A percentile compares a stretch with the other conserved stretches of the same genome.
phyloP scores from a whole-genome alignment of 2,888 invertebrate species.

The Eupithecia centaureata region DNA sequence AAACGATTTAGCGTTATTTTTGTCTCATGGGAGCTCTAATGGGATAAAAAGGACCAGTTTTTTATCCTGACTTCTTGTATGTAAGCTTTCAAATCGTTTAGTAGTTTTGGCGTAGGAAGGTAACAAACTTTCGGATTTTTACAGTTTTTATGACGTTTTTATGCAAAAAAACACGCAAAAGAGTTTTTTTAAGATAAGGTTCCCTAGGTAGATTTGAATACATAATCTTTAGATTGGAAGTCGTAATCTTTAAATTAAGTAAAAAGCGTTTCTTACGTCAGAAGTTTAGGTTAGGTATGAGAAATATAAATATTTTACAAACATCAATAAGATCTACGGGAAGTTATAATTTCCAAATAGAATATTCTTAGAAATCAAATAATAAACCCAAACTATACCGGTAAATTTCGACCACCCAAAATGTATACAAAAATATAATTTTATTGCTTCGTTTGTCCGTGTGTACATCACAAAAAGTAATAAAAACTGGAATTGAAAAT shows the following conservation, averaged over 20 bases:
- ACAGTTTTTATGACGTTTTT: too few species aligned
- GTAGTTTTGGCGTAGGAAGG: too few species aligned
- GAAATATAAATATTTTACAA: slow-evolving; percentile 14
- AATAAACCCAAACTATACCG: slow-evolving; percentile 13
- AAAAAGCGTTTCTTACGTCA: background rate
- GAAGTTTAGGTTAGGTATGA: background rate
- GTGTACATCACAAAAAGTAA: slow-evolving; percentile 30
- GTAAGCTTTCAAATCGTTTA: too few species aligned
- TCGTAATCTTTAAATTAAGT: background rate
- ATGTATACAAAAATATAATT: slow-evolving; percentile 34
- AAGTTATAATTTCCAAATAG: slow-evolving; percentile 12
- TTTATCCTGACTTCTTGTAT: too few species aligned
- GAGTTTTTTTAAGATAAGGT: too few species aligned
- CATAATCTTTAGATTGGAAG: background rate
- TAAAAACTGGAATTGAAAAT: slow-evolving; percentile 34
- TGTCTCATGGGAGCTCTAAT: too few species aligned
- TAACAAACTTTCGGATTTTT: too few species aligned
- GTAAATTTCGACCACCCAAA: slow-evolving; percentile 39
- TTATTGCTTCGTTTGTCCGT: slow-evolving; percentile 36
- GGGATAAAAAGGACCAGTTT: too few species aligned
- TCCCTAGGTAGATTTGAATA: too few species aligned
- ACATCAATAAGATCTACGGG: slow-evolving; percentile 7
- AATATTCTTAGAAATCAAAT: slow-evolving; percentile 34
- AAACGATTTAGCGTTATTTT: too few species aligned
- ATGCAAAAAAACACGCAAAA: too few species aligned